These are phyloP conservation scores for Acrobasis suavella DNA, from an alignment of 2,888 invertebrate species.

Conservation along the genomic window DNA sequence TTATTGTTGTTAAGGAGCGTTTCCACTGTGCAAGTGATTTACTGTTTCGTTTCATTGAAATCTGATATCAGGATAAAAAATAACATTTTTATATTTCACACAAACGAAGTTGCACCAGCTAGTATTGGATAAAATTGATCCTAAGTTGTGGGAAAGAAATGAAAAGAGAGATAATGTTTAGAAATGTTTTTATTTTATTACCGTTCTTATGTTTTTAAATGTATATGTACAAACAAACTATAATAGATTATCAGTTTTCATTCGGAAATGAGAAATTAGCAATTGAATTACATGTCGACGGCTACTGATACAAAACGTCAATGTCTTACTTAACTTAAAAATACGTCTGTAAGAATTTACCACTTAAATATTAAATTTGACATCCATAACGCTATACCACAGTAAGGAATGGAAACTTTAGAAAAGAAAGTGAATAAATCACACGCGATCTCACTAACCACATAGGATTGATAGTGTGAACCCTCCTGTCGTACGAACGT, in stretches of 20 bases:
- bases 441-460: slow-evolving; percentile 53
- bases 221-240: slow-evolving; percentile 83
- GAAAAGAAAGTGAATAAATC: slow-evolving; percentile 59
- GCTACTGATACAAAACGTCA: slow-evolving; percentile 60
- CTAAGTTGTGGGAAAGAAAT: slow-evolving; percentile 27
- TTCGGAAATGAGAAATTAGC: slow-evolving; percentile 75
- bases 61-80: no score
- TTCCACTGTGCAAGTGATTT: no score
- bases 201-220: slow-evolving; percentile 78
- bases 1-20: no score
- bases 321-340: slow-evolving; percentile 76
- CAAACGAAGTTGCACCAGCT: no score
- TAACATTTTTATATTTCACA: no score
- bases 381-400: slow-evolving; percentile 77
- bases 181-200: slow-evolving; percentile 79
- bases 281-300: slow-evolving; percentile 62
- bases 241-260: slow-evolving; percentile 77
- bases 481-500: slow-evolving; percentile 40
- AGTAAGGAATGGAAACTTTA: slow-evolving; percentile 78
- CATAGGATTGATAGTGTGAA: slow-evolving; percentile 44
- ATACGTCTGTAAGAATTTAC: slow-evolving; percentile 66
- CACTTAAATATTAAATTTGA: slow-evolving; percentile 69
- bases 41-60: no score
- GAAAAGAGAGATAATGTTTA: slow-evolving; percentile 61
- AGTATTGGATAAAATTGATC: no score